A percentile compares a stretch with the other conserved stretches of the same genome.
phyloP scores from a whole-genome alignment of 1,140 invertebrate genomes.

The Spodoptera frugiperda region DNA sequence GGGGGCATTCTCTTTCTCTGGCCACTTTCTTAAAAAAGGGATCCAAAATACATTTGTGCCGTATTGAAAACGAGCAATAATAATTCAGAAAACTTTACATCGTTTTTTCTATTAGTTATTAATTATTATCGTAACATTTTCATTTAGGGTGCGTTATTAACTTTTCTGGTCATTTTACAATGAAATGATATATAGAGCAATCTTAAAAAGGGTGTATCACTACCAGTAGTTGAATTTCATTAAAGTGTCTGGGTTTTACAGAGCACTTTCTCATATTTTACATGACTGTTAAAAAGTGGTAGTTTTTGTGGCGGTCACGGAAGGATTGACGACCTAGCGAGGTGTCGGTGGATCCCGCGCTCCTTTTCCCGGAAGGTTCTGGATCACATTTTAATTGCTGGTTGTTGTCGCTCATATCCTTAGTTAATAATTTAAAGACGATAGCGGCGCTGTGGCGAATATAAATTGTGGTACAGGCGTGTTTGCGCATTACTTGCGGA shows the following conservation, averaged over 20 bases:
- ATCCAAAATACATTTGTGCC: too few species aligned
- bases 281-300: constrained; percentile 3
- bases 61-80: too few species aligned
- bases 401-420: constrained; percentile 34
- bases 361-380: constrained; percentile 70
- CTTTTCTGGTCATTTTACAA: too few species aligned
- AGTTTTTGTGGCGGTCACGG: neutral
- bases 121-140: too few species aligned
- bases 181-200: too few species aligned
- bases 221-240: too few species aligned
- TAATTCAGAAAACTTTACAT: too few species aligned
- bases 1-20: too few species aligned
- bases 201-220: too few species aligned
- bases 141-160: too few species aligned
- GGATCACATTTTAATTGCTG: constrained; percentile 30
- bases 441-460: constrained; percentile 2
- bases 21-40: too few species aligned
- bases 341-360: constrained; percentile 6
- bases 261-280: neutral
- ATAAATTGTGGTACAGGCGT: constrained; percentile 38
- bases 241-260: neutral
- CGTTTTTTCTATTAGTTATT: too few species aligned
- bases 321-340: constrained; percentile 10
- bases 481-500: constrained; percentile 49
- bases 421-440: constrained; percentile 26